Evolutionary conservation across 2,888 invertebrate species (phyloP), one percentile per base, ranked within the genome.

Genomic region (Caenorhabditis uteleia): DNA sequence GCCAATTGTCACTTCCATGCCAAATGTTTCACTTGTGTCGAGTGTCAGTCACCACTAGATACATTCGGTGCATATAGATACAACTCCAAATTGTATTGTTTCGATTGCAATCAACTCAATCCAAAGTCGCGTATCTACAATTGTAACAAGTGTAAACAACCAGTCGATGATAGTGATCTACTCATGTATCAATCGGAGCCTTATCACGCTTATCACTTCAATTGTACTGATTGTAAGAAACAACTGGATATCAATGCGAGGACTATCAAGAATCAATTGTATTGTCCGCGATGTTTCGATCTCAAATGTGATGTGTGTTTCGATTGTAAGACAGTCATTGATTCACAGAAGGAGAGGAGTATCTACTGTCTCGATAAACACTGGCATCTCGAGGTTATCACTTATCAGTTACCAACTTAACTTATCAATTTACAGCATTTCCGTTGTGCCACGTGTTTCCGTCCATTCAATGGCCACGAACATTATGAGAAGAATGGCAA

Each of bases 371-470:
- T 67, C 36, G 60, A 59, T 18, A 64, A 49, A 18, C 70, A 74
- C 33, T 74, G 61, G 51, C 74, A 74, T 54, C 27, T 69, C 21
- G 60, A 68, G 27, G 74, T 70, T 14, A 16, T 25, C 10, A 14
- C 20, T 33, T n/a, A 21, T 6, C 31, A 16, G 6, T 14, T 8
- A 16, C 12, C 36, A 29, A 21, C 33, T 25, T 26, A 38, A 26
- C 3, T 10, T 27, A 16, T 20, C 4, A 3, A 23, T 10, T 58
- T 70, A 48, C 43, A 95, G 85, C 95, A 95, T 86, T 95, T 95
- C 88, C 93, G 94, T 88, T 95, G 95, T 86, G 92, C 92, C 67
- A 92, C 93, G 83, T 95, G 95, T 84, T 93, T 93, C 34, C 91
- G 92, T 84, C 92, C 92, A 84, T 95, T 95, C 83, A 34, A 60